Evolutionary conservation across 2,888 invertebrate genomes (phyloP).

Genomic region (Phragmatobia fuliginosa): DNA sequence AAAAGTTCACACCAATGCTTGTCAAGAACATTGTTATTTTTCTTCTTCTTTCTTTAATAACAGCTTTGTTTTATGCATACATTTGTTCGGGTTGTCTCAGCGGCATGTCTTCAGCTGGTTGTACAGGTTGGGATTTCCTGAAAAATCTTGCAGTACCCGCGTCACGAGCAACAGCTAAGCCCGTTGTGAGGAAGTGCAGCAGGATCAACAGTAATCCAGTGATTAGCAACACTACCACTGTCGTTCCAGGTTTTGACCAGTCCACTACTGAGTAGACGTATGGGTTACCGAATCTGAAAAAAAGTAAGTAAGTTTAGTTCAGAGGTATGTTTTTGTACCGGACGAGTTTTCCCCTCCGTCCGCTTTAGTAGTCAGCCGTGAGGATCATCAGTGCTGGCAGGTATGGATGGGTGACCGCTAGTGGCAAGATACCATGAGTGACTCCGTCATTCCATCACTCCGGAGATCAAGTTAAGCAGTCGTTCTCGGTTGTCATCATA

Average conservation of each 20-base stretch:
- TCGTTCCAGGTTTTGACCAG: slow-evolving; percentile 89
- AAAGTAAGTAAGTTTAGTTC: background rate
- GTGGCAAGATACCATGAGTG: too few species aligned
- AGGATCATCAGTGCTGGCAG: too few species aligned
- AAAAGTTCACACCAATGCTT: slow-evolving; percentile 4
- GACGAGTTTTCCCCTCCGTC: too few species aligned
- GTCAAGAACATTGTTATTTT: slow-evolving; percentile 10
- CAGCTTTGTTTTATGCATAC: slow-evolving; percentile 21
- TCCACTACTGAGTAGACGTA: slow-evolving; percentile 92
- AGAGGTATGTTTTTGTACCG: too few species aligned
- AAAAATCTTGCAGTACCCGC: slow-evolving; percentile 56
- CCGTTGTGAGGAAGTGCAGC: slow-evolving; percentile 87
- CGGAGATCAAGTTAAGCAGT: too few species aligned
- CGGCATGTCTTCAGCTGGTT: slow-evolving; percentile 62
- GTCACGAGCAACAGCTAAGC: slow-evolving; percentile 83
- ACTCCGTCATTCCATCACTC: too few species aligned
- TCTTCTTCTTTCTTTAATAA: background rate
- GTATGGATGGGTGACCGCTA: too few species aligned
- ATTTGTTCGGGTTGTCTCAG: slow-evolving; percentile 54
- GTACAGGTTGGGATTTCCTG: slow-evolving; percentile 52
- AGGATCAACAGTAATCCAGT: slow-evolving; percentile 88
- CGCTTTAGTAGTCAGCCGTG: too few species aligned
- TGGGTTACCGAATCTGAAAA: slow-evolving; percentile 86
- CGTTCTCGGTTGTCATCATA: too few species aligned
- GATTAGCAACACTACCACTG: slow-evolving; percentile 87